Base-by-base conservation (phyloP, 1,140 invertebrate genomes). In the Zaprionus camerounensis region DNA sequence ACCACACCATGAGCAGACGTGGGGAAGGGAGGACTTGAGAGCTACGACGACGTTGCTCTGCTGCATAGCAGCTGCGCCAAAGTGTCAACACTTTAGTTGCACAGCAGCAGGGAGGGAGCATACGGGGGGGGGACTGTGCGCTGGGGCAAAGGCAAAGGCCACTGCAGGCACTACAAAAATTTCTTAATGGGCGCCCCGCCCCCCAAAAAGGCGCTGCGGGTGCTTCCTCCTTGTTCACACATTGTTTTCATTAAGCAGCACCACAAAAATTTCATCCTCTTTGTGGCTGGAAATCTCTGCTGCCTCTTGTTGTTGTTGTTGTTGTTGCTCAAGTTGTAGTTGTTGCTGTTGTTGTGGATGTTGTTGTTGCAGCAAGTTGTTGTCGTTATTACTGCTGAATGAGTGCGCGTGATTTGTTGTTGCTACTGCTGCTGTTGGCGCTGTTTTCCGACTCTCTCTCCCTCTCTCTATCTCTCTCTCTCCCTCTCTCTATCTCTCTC, bases 221-320 rank as follows among this genome's bases (percentile, higher is more conserved):
- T 64, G 55, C 41, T 66, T 55, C 61, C 81, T 84, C 71, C 85
- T 85, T 90, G 86, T 90, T 85, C 86, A 90, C 86, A 90, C 86
- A 90, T 90, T 90, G 86, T 90, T 90, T 90, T 90, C 86, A 90
- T 90, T 90, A 90, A 90, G 80, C 65, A 76, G 68, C 73, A 58
- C 53, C 53, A 66, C 81, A 86, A 80, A 84, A 71, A 84, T 83
- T 74, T 80, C 34, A 67, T 28, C 26, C 69, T 59, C n/a, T 2
- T 24, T 51, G 46, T 24, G 46, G 11, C 46, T 51, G 20, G 20
- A 51, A 51, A 51, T 51, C 46, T 51, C 46, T 51, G 46, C 46
- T 4, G 17, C 12, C 11, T 3, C 2, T 13, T 12, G 46, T 2
- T 12, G 46, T 51, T 74, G 61, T 56, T 56, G 66, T 15, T 49